Evolutionary conservation across 2,797 vertebrate genomes (phyloP), one percentile per base, ranked within the genome.

Genomic region (Rallus crepitans): DNA sequence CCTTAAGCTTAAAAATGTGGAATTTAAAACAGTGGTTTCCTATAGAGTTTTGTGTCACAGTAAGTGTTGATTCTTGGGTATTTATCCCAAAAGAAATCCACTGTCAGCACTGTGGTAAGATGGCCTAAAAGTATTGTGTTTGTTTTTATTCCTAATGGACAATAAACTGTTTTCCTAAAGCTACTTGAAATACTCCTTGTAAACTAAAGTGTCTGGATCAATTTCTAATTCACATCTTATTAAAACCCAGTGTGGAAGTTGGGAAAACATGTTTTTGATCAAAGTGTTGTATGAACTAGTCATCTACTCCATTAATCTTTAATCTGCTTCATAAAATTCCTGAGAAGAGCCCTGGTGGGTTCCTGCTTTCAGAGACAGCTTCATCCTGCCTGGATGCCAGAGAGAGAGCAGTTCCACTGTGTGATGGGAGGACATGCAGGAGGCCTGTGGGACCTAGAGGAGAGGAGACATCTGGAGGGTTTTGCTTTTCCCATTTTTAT

Each of bases 111-210:
- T 6, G 48, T 82, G 69, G 39, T 90, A 50, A 76, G 76, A 35
- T 60, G 35, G 9, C 52, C 31, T 87, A 2, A 53, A 88, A 93
- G 84, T 42, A 28, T n/a, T 63, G 31, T 86, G 52, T 50, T 81
- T 72, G 52, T 3, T 89, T 88, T 94, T 88, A 57, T 86, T 79
- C 80, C 77, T 96, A 63, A 59, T 64, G 45, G 76, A 83, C 69
- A 94, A 48, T 86, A 84, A 96, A 94, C 35, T 76, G 66, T 40
- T 94, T 94, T 94, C 78, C 71, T 80, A 31, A 52, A 94, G 77
- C 77, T 89, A 68, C 81, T 92, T 57, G 52, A 90, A 94, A 64
- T 71, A 55, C 19, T 84, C 30, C 53, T 70, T 94, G 70, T 94
- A 90, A 95, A 87, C 70, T 82, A 13, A 95, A 95, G 82, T 42